Conservation (phyloP, 2,888 invertebrate genomes). For the Agrenia bidenticulata region DNA sequence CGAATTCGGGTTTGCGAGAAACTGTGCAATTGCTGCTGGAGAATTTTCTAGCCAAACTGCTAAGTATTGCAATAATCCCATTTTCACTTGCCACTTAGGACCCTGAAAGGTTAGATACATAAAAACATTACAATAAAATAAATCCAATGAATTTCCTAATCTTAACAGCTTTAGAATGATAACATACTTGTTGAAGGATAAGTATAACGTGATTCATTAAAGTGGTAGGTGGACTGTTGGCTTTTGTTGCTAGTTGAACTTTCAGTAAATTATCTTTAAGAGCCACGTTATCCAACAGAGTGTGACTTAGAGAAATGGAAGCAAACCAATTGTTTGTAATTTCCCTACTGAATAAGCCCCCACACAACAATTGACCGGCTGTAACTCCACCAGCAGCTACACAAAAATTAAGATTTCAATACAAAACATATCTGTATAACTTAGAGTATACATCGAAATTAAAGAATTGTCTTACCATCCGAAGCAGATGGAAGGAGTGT, state of each 20-base stretch:
- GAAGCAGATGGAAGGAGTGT: conserved; percentile 85
- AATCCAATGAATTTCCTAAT: background rate
- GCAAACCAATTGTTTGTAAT: conserved; percentile 94
- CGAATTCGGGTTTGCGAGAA: conserved; percentile 75
- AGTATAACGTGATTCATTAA: conserved; percentile 85
- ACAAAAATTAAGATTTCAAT: background rate
- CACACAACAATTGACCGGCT: conserved; percentile 85
- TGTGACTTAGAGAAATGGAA: conserved; percentile 84
- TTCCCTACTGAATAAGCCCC: conserved; percentile 86
- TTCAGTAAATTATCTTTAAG: conserved; percentile 88
- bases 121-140: conserved; percentile 23
- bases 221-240: conserved; percentile 81
- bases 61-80: conserved; percentile 87
- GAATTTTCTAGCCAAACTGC: conserved; percentile 86
- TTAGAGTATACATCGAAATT: no score
- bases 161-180: background rate
- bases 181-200: conserved; percentile 70
- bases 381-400: conserved; percentile 55
- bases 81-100: conserved; percentile 75
- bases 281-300: conserved; percentile 77
- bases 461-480: conserved; percentile 63
- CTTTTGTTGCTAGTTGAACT: conserved; percentile 83
- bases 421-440: background rate
- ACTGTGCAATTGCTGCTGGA: conserved; percentile 75
- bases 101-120: conserved; percentile 57